Conservation (phyloP, 1,140 invertebrate genomes). For the Oedothorax gibbosus region DNA sequence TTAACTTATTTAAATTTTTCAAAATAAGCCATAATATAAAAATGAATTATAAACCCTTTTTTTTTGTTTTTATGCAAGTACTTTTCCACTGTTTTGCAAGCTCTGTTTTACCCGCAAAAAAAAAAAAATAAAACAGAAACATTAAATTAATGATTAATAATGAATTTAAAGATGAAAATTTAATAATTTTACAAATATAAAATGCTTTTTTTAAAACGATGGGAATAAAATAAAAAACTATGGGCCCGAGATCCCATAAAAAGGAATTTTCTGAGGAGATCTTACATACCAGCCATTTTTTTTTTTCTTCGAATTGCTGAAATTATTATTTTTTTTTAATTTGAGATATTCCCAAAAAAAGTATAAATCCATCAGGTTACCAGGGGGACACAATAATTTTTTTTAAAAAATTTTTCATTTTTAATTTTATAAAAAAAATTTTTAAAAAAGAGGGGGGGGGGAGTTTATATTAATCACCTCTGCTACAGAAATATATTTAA, state of each 20-base stretch:
- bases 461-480: too few species aligned
- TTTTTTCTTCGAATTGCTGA: slow-evolving; percentile 86
- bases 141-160: neutral
- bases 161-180: neutral
- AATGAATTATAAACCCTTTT: slow-evolving; percentile 66
- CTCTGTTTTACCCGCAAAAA: slow-evolving; percentile 81
- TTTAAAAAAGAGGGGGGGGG: too few species aligned
- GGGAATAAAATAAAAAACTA: slow-evolving; percentile 72
- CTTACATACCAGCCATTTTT: slow-evolving; percentile 91
- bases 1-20: neutral
- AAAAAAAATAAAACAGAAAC: slow-evolving; percentile 15
- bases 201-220: neutral
- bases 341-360: too few species aligned
- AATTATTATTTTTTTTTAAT: slow-evolving; percentile 46
- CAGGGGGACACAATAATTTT: too few species aligned
- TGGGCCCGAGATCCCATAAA: slow-evolving; percentile 95
- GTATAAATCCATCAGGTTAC: too few species aligned
- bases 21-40: slow-evolving; percentile 1
- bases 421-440: too few species aligned
- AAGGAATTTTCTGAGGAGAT: slow-evolving; percentile 89
- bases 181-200: neutral
- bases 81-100: slow-evolving; percentile 83
- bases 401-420: too few species aligned
- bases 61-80: slow-evolving; percentile 87
- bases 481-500: too few species aligned